A percentile compares a stretch with the other conserved stretches of the same genome.
phyloP scores from a whole-genome alignment of 2,113 vertebrate species.

The Hippolais icterina region DNA sequence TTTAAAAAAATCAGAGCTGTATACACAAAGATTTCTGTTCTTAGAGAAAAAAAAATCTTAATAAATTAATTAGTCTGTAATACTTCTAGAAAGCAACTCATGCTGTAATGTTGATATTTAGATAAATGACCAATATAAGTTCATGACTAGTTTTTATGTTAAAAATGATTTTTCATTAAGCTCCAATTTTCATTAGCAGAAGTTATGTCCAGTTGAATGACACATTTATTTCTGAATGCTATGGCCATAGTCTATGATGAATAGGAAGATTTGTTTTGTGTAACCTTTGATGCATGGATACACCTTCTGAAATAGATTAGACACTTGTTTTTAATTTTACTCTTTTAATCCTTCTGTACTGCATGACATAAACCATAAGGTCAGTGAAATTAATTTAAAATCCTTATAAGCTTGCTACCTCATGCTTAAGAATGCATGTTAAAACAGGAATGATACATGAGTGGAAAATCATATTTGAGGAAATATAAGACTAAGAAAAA shows the following conservation, averaged over 20 bases:
- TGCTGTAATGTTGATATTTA: background rate
- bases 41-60: background rate
- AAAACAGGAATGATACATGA: background rate
- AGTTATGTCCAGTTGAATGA: background rate
- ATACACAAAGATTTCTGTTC: background rate
- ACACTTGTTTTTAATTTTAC: background rate
- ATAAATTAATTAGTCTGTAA: background rate
- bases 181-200: background rate
- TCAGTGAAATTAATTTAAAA: background rate
- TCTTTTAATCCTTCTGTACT: background rate
- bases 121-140: background rate
- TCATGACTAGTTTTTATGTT: background rate
- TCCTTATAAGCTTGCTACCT: background rate
- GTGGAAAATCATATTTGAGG: background rate
- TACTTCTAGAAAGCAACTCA: background rate
- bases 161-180: background rate
- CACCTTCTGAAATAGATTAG: background rate
- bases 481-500: background rate
- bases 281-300: background rate
- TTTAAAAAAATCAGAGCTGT: background rate
- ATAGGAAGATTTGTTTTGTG: background rate
- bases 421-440: background rate
- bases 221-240: background rate
- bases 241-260: background rate
- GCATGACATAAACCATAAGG: background rate